Evolutionary conservation across 1,140 invertebrate genomes (phyloP).

Genomic region (Listronotus oregonensis): DNA sequence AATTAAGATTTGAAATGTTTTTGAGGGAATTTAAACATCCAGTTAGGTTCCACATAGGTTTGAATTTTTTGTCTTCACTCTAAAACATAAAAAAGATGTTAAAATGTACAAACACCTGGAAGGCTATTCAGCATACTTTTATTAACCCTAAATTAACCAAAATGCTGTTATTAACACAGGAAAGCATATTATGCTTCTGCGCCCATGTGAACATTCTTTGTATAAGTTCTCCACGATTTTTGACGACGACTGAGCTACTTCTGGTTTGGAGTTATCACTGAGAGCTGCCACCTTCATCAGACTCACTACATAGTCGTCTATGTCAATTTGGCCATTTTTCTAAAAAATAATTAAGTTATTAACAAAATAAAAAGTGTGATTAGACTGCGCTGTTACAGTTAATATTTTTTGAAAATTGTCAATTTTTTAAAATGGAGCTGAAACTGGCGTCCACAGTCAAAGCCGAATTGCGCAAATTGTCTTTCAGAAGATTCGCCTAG

Average conservation of each 20-base stretch:
- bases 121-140: slow-evolving; percentile 60
- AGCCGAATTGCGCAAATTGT: no score
- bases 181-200: slow-evolving; percentile 57
- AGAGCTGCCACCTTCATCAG: slow-evolving; percentile 67
- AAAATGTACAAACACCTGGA: slow-evolving; percentile 16
- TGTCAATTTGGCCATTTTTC: slow-evolving; percentile 54
- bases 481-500: no score
- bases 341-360: slow-evolving; percentile 38
- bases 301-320: slow-evolving; percentile 58
- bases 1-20: slow-evolving; percentile 59
- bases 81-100: slow-evolving; percentile 48
- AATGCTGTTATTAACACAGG: slow-evolving; percentile 66
- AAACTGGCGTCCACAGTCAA: no score
- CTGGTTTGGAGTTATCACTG: slow-evolving; percentile 59
- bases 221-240: slow-evolving; percentile 63
- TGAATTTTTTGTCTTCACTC: slow-evolving; percentile 64
- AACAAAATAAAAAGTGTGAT: no score
- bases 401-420: no score
- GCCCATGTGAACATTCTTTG: slow-evolving; percentile 65
- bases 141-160: slow-evolving; percentile 72
- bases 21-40: slow-evolving; percentile 65
- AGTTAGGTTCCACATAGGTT: slow-evolving; percentile 64
- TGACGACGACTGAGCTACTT: slow-evolving; percentile 61
- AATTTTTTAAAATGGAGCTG: no score
- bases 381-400: no score